phyloP scores from a whole-genome alignment of 2,113 vertebrate species.

The Festucalex cinctus region DNA sequence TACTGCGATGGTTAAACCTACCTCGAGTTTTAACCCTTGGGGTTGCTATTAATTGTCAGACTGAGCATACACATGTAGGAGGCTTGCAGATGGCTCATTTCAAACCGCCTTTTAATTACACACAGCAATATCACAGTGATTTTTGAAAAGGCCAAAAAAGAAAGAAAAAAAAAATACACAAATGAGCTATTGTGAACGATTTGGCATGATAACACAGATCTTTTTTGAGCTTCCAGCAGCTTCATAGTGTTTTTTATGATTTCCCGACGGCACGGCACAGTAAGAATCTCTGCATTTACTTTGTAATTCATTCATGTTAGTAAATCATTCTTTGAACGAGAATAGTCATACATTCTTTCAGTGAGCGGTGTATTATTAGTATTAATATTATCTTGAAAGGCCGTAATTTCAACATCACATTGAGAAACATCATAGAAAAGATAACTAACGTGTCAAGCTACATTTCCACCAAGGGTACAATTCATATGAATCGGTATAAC shows the following conservation, averaged over 20 bases:
- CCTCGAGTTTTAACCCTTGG: conserved; percentile 33
- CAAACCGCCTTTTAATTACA: conserved; percentile 51
- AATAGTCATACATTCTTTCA: background rate
- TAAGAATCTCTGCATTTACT: background rate
- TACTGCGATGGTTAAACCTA: background rate
- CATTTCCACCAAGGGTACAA: background rate
- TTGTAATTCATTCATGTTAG: background rate
- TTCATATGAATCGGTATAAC: background rate
- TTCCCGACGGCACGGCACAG: background rate
- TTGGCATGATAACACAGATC: conserved; percentile 19
- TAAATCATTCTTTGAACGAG: background rate
- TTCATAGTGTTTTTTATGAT: conserved; percentile 3
- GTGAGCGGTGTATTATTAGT: background rate
- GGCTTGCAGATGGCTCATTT: conserved; percentile 53
- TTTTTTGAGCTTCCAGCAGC: background rate
- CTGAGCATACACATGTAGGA: conserved; percentile 46
- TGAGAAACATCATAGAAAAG: background rate
- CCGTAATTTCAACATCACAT: background rate
- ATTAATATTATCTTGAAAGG: background rate
- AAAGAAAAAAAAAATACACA: conserved; percentile 5
- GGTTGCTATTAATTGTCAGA: conserved; percentile 39
- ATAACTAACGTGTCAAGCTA: background rate
- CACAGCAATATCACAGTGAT: conserved; percentile 29
- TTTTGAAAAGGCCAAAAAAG: background rate
- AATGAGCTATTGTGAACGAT: conserved; percentile 22